Conservation (phyloP, 2,797 vertebrate genomes). For the Phoxinus dragarum region DNA sequence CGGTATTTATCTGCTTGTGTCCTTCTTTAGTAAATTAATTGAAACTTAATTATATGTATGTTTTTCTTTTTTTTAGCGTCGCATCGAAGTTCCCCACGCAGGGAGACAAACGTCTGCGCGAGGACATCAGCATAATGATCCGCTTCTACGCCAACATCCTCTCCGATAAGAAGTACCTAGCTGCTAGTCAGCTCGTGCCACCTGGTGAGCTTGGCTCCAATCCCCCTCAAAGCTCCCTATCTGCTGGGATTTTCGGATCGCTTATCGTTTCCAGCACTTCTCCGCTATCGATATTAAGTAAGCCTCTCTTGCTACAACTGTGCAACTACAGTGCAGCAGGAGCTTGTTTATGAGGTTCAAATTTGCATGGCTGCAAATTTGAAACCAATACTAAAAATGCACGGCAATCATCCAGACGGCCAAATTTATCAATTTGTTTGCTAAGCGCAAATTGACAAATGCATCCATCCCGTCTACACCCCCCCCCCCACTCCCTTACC, state of each 20-base stretch:
- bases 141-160: slow-evolving; percentile 98
- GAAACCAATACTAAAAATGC: slow-evolving; percentile 70
- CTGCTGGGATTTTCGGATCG: slow-evolving; percentile 84
- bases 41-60: neutral
- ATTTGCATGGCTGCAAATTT: slow-evolving; percentile 75
- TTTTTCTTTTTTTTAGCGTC: slow-evolving; percentile 72
- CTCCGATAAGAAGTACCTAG: slow-evolving; percentile 97
- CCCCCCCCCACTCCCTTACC: slow-evolving; percentile 32
- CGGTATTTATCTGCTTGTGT: neutral
- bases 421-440: slow-evolving; percentile 60
- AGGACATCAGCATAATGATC: slow-evolving; percentile 94
- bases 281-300: slow-evolving; percentile 84
- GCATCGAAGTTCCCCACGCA: slow-evolving; percentile 95
- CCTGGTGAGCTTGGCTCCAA: slow-evolving; percentile 88
- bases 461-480: slow-evolving; percentile 39
- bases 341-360: slow-evolving; percentile 73
- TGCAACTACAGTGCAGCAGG: slow-evolving; percentile 66
- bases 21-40: neutral
- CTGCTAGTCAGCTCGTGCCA: slow-evolving; percentile 91
- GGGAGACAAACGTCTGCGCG: slow-evolving; percentile 90
- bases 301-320: slow-evolving; percentile 73
- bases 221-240: slow-evolving; percentile 80
- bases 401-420: slow-evolving; percentile 59
- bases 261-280: slow-evolving; percentile 86
- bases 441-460: slow-evolving; percentile 59